phyloP scores from a whole-genome alignment of 2,113 vertebrate genomes.

The Myanophis thanlyinensis region DNA sequence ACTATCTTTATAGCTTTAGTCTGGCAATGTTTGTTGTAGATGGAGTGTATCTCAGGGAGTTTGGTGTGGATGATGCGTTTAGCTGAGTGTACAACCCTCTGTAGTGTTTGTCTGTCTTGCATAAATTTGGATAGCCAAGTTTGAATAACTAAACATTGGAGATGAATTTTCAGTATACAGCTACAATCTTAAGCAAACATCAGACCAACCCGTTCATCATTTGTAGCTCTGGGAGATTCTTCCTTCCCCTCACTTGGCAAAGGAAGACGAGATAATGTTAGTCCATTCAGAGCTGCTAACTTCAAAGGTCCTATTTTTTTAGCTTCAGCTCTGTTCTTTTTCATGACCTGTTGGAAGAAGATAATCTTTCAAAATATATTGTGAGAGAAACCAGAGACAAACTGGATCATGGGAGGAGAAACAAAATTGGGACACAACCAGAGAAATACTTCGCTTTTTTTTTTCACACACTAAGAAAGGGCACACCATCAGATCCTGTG shows the following conservation, averaged over 20 bases:
- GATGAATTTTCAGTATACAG: neutral
- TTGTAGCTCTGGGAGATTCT: constrained; percentile 82
- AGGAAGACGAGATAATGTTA: constrained; percentile 82
- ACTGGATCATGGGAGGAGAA: neutral
- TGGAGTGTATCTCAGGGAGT: too few relatives aligned
- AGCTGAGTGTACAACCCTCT: too few relatives aligned
- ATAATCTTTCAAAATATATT: neutral
- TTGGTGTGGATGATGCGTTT: too few relatives aligned
- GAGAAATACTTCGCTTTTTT: constrained; percentile 8
- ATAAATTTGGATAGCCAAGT: neutral
- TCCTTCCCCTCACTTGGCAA: constrained; percentile 82
- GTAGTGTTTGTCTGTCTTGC: too few relatives aligned
- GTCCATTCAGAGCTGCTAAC: constrained; percentile 87
- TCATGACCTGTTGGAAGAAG: constrained; percentile 83
- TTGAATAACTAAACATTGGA: constrained; percentile 19
- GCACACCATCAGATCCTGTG: neutral
- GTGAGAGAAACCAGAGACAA: neutral
- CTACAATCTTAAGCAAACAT: neutral
- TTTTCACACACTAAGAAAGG: neutral
- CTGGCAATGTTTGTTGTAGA: too few relatives aligned
- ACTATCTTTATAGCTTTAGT: too few relatives aligned
- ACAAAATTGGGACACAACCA: neutral
- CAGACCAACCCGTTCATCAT: constrained; percentile 88
- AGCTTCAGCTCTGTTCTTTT: constrained; percentile 84
- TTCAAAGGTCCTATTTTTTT: constrained; percentile 93